Conservation (phyloP, 2,113 vertebrate genomes). For the Spea multiplicata region DNA sequence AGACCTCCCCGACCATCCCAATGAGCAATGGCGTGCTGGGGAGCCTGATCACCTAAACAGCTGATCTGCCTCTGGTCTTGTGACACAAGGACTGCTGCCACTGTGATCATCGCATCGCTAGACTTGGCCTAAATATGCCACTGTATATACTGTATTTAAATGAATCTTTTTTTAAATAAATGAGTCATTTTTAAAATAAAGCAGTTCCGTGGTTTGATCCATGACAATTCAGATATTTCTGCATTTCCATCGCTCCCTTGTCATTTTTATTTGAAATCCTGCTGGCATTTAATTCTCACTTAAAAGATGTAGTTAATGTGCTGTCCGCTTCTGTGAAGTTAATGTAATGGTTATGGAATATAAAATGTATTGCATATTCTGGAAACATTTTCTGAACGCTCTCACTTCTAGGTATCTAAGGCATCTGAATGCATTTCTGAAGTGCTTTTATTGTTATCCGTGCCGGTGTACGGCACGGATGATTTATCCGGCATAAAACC, state of each 20-base stretch:
- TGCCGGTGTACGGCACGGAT: slow-evolving; percentile 19
- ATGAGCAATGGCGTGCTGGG: too few relatives aligned
- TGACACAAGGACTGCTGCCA: too few relatives aligned
- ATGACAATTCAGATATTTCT: not conserved
- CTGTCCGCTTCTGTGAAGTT: not conserved
- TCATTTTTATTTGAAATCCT: not conserved
- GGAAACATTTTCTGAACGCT: slow-evolving; percentile 24
- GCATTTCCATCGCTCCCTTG: not conserved
- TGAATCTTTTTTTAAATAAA: too few relatives aligned
- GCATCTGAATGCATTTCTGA: slow-evolving; percentile 22
- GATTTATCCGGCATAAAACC: slow-evolving; percentile 44
- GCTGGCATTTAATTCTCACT: slow-evolving; percentile 3
- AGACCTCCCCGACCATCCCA: too few relatives aligned
- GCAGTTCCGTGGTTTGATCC: not conserved
- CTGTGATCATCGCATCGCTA: too few relatives aligned
- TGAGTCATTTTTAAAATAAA: not conserved
- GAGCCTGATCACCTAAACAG: too few relatives aligned
- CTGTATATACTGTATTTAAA: too few relatives aligned
- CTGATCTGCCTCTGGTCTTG: too few relatives aligned
- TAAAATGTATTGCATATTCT: slow-evolving; percentile 6
- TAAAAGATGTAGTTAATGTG: not conserved
- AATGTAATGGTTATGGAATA: slow-evolving; percentile 12
- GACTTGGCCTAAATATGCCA: too few relatives aligned
- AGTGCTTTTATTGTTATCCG: slow-evolving; percentile 46
- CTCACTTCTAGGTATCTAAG: slow-evolving; percentile 8